Percentiles rank a stretch among this genome's conserved stretches.
Evolutionary conservation across 1,140 invertebrate genomes (phyloP).

Genomic region (Kradibia gibbosae): DNA sequence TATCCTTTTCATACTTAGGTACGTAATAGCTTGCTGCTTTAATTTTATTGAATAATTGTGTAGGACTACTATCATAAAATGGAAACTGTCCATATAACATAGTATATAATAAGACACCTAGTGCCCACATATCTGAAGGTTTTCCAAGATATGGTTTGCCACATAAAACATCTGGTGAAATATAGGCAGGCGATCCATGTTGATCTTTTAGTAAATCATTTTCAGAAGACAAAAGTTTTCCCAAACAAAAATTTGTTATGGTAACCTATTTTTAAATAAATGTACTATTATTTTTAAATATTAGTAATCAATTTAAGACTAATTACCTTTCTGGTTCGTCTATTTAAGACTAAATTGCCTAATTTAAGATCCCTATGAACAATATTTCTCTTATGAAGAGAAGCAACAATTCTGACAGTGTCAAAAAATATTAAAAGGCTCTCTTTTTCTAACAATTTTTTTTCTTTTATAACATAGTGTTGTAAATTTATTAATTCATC

Average conservation of each 20-base stretch:
- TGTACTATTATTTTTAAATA: background rate
- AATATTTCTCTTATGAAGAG: slow-evolving; percentile 86
- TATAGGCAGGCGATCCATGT: slow-evolving; percentile 87
- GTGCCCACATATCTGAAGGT: slow-evolving; percentile 90
- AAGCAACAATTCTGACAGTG: slow-evolving; percentile 83
- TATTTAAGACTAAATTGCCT: slow-evolving; percentile 86
- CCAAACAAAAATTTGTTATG: slow-evolving; percentile 88
- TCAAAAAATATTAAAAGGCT: slow-evolving; percentile 85
- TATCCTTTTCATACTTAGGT: slow-evolving; percentile 73
- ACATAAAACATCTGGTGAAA: slow-evolving; percentile 87
- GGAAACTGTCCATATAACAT: slow-evolving; percentile 92
- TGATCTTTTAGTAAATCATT: slow-evolving; percentile 85
- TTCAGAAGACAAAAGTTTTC: slow-evolving; percentile 84
- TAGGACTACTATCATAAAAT: slow-evolving; percentile 85
- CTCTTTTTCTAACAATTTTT: slow-evolving; percentile 84
- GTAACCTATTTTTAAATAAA: slow-evolving; percentile 73
- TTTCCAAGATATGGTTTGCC: slow-evolving; percentile 84
- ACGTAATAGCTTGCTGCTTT: slow-evolving; percentile 79
- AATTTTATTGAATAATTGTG: slow-evolving; percentile 87
- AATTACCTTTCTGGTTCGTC: slow-evolving; percentile 74
- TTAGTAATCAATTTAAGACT: background rate
- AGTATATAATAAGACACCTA: slow-evolving; percentile 87
- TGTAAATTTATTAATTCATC: slow-evolving; percentile 84
- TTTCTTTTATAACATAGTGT: slow-evolving; percentile 87
- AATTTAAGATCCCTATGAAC: slow-evolving; percentile 88